These are phyloP conservation scores for Dasypogon diadema DNA, from an alignment of 2,888 invertebrate species.

Conservation along the genomic window DNA sequence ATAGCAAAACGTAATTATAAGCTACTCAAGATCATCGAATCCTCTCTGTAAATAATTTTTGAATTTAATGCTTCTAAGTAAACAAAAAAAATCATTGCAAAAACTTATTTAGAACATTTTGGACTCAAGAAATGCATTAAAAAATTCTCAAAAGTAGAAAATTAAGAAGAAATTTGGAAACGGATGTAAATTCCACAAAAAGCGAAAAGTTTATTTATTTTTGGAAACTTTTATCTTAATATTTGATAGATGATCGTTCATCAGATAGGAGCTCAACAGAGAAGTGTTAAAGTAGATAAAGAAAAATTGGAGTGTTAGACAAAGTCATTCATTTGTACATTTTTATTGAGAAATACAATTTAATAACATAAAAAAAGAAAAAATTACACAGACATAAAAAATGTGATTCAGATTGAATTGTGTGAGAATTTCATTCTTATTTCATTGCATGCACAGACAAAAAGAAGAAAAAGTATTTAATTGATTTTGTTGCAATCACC, in stretches of 20 bases:
- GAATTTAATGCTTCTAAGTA: neutral
- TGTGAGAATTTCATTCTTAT: neutral
- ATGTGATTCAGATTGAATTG: conserved; percentile 1
- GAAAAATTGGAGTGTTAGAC: neutral
- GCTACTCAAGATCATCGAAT: neutral
- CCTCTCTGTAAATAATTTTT: neutral
- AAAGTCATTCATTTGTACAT: neutral
- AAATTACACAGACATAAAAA: neutral
- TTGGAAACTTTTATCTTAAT: conserved; percentile 40
- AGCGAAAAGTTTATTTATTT: conserved; percentile 38
- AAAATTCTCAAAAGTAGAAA: conserved; percentile 8
- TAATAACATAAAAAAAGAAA: neutral
- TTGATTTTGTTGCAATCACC: neutral
- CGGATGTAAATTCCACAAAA: conserved; percentile 14
- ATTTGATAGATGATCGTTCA: neutral
- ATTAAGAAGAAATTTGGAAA: conserved; percentile 20
- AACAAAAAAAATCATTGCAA: too few species aligned
- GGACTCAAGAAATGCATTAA: neutral
- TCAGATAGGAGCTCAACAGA: neutral
- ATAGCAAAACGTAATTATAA: too few species aligned
- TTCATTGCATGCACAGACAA: neutral
- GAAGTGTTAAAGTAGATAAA: neutral
- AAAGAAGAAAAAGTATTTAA: neutral
- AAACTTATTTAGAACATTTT: too few species aligned
- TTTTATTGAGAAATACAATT: neutral